A percentile compares a stretch with the other conserved stretches of the same genome.
These are phyloP conservation scores for Apamea sordens DNA, from an alignment of 2,888 invertebrate species.

Conservation along the genomic window DNA sequence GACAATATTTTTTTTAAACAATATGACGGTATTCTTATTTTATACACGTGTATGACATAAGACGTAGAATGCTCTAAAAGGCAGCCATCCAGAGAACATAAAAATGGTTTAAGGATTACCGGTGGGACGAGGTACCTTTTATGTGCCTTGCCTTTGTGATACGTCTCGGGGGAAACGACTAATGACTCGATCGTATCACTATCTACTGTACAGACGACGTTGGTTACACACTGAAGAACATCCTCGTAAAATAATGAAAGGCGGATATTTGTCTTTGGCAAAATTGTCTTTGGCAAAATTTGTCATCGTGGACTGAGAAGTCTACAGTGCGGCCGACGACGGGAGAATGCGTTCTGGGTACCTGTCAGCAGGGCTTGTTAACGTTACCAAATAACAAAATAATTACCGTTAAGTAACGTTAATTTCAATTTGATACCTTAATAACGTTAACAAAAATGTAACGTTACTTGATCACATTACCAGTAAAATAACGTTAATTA, in stretches of 20 bases:
- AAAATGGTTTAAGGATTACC: conserved; percentile 31
- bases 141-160: conserved; percentile 28
- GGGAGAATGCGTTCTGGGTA: too few species aligned
- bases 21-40: not conserved
- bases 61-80: not conserved
- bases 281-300: not conserved
- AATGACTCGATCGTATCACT: conserved; percentile 42
- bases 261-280: not conserved
- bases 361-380: too few species aligned
- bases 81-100: not conserved
- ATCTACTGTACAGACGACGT: conserved; percentile 1
- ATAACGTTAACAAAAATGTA: too few species aligned
- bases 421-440: too few species aligned
- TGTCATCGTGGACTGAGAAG: not conserved
- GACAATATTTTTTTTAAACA: too few species aligned
- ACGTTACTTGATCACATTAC: too few species aligned
- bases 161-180: conserved; percentile 34
- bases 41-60: not conserved
- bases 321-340: too few species aligned
- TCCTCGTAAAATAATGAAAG: not conserved
- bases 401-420: too few species aligned
- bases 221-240: not conserved
- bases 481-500: too few species aligned
- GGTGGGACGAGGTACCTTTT: conserved; percentile 21
- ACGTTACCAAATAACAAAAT: too few species aligned